These are phyloP conservation scores for Griposia aprilina DNA, from an alignment of 2,888 invertebrate genomes.

Conservation along the genomic window DNA sequence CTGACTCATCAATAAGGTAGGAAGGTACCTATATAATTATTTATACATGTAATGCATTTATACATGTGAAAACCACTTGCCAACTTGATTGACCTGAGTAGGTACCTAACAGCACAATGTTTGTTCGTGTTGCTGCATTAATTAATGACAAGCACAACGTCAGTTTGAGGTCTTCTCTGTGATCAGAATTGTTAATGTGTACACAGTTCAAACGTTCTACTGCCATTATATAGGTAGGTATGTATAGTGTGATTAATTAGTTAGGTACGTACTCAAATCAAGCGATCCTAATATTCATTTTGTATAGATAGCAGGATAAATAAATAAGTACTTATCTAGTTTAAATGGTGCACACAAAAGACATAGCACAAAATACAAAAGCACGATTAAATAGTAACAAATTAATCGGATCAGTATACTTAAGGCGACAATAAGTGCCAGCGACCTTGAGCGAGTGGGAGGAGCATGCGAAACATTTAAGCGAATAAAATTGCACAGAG, in stretches of 20 bases:
- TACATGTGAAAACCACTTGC: neutral
- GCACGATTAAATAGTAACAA: too few relatives aligned
- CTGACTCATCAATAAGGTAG: neutral
- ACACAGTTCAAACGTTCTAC: neutral
- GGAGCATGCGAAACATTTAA: too few relatives aligned
- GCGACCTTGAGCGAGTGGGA: too few relatives aligned
- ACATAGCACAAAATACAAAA: too few relatives aligned
- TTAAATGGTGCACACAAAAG: too few relatives aligned
- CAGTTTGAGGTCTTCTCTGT: constrained; percentile 13
- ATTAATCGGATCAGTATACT: too few relatives aligned
- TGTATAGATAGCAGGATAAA: too few relatives aligned
- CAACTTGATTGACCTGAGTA: constrained; percentile 16
- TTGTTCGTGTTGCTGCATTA: constrained; percentile 20
- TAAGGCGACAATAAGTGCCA: too few relatives aligned
- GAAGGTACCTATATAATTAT: neutral
- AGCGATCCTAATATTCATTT: neutral
- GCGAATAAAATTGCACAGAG: too few relatives aligned
- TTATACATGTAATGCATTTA: neutral
- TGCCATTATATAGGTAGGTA: neutral
- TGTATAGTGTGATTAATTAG: neutral
- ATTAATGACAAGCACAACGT: constrained; percentile 13
- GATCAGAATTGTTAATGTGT: constrained; percentile 22
- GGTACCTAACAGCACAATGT: neutral
- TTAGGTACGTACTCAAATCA: neutral
- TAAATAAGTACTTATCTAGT: too few relatives aligned